A percentile compares a stretch with the other conserved stretches of the same genome.
Conservation (phyloP, 2,888 invertebrate species). For the Athetis lepigone region DNA sequence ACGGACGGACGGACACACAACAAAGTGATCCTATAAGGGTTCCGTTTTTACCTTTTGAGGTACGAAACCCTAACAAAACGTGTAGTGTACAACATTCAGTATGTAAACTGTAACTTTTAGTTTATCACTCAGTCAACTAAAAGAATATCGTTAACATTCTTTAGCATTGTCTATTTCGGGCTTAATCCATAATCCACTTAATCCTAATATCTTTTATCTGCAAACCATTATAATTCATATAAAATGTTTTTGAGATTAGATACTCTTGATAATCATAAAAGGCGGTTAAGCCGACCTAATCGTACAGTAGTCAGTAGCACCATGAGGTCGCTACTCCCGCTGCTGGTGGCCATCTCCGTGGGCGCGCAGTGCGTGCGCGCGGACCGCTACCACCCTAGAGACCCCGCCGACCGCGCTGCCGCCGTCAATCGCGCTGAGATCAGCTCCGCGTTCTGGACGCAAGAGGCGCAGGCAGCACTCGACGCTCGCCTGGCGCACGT, state of each 20-base stretch:
- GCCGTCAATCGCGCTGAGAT: slow-evolving; percentile 49
- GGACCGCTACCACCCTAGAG: slow-evolving; percentile 56
- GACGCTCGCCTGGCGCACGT: slow-evolving; percentile 70
- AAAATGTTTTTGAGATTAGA: slow-evolving; percentile 31
- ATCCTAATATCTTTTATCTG: neutral
- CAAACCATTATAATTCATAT: slow-evolving; percentile 16
- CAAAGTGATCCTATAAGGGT: too few relatives aligned
- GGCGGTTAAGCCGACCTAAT: slow-evolving; percentile 1
- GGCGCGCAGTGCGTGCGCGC: slow-evolving; percentile 14
- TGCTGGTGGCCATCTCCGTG: slow-evolving; percentile 12
- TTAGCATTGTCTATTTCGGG: neutral
- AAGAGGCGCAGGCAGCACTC: slow-evolving; percentile 80
- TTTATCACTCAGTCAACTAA: too few relatives aligned
- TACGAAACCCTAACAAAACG: too few relatives aligned
- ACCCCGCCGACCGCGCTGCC: neutral
- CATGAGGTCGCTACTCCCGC: slow-evolving; percentile 33
- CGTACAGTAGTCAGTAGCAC: slow-evolving; percentile 12
- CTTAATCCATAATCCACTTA: neutral
- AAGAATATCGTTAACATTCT: too few relatives aligned
- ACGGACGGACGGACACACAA: too few relatives aligned
- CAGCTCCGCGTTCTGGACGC: slow-evolving; percentile 80
- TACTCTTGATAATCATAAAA: slow-evolving; percentile 35
- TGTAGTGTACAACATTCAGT: too few relatives aligned
- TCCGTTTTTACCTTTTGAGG: too few relatives aligned
- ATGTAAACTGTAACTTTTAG: too few relatives aligned